Conservation (phyloP, 2,888 invertebrate genomes). For the Oconnorella tubifera region DNA sequence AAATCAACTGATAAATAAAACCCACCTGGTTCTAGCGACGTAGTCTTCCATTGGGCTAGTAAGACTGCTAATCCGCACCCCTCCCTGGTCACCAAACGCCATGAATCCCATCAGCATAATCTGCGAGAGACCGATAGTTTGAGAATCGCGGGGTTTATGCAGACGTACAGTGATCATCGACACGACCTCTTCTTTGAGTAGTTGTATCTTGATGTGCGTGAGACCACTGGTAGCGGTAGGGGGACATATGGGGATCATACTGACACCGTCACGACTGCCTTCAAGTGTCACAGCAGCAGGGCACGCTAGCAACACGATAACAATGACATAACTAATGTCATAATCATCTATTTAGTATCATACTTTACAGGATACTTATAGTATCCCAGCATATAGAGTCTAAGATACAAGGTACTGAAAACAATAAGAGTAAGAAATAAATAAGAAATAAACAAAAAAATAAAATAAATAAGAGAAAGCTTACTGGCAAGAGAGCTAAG, state of each 20-base stretch:
- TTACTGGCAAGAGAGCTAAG: conserved; percentile 51
- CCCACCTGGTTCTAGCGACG: conserved; percentile 53
- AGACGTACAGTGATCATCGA: conserved; percentile 74
- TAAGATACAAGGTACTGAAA: not conserved
- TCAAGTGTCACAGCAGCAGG: conserved; percentile 80
- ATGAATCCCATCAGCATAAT: conserved; percentile 79
- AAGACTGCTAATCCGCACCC: conserved; percentile 38
- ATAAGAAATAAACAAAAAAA: conserved; percentile 6
- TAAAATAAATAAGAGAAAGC: conserved; percentile 29
- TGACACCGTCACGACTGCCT: conserved; percentile 73
- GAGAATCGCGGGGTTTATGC: conserved; percentile 83
- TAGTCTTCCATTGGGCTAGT: conserved; percentile 48
- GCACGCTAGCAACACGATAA: conserved; percentile 68
- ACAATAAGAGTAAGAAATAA: not conserved
- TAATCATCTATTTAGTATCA: not conserved
- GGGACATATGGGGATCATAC: conserved; percentile 76
- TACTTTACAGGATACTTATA: not conserved
- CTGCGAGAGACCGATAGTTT: conserved; percentile 82
- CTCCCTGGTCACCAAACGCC: conserved; percentile 65
- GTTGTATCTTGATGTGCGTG: conserved; percentile 77
- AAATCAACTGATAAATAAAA: no score
- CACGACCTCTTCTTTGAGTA: conserved; percentile 79
- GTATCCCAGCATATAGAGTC: not conserved
- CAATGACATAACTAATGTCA: no score
- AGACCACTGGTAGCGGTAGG: conserved; percentile 78